These are phyloP conservation scores for Pogonocherus hispidulus DNA, from an alignment of 2,888 invertebrate genomes.

Conservation along the genomic window DNA sequence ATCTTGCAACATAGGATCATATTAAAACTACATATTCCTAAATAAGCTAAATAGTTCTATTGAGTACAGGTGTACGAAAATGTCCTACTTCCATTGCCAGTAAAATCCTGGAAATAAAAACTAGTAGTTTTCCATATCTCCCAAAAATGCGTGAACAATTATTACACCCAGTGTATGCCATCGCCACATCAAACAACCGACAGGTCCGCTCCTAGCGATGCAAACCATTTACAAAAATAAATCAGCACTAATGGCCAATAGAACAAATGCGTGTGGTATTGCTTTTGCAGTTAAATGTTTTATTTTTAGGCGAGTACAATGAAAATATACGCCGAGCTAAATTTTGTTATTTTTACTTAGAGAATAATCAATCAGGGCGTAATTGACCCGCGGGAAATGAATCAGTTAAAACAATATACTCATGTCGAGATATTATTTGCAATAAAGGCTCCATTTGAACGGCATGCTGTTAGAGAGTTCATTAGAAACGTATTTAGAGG, in stretches of 20 bases:
- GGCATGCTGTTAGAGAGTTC: not conserved
- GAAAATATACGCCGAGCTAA: conserved; percentile 28
- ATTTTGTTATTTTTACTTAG: conserved; percentile 34
- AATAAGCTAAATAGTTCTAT: no score
- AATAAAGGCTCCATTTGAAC: conserved; percentile 9
- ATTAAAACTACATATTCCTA: no score
- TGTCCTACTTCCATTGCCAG: no score
- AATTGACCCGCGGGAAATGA: conserved; percentile 28
- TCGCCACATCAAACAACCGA: not conserved
- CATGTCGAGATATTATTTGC: conserved; percentile 15
- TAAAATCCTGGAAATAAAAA: no score
- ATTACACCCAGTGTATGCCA: not conserved
- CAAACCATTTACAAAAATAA: conserved; percentile 19
- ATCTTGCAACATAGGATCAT: no score
- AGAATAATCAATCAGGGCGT: conserved; percentile 32
- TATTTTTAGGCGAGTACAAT: conserved; percentile 30
- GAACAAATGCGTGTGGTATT: conserved; percentile 31
- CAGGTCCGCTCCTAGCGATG: not conserved
- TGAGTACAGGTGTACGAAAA: no score
- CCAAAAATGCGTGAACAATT: no score
- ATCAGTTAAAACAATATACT: conserved; percentile 27
- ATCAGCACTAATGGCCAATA: conserved; percentile 15
- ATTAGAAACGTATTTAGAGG: not conserved
- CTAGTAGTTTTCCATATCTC: no score
- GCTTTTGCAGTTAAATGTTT: conserved; percentile 31